Evolutionary conservation across 2,113 vertebrate genomes (phyloP).

Genomic region (Neolamprologus cancellatus): DNA sequence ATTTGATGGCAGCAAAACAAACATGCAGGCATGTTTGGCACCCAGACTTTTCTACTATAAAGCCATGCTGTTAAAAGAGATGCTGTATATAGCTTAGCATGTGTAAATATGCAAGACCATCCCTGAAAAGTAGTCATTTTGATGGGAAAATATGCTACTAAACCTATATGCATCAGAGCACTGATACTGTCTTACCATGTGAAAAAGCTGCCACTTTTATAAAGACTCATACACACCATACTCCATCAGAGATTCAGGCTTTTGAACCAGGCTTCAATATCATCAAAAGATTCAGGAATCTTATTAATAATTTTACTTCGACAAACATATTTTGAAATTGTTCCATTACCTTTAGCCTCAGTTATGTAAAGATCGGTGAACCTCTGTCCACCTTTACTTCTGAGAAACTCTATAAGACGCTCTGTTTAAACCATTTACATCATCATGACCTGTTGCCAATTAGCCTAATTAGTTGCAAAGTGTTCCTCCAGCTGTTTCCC

Average conservation of each 20-base stretch:
- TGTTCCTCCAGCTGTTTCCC: neutral
- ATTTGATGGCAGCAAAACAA: neutral
- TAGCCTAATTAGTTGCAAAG: neutral
- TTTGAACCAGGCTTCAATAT: neutral
- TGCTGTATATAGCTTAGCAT: neutral
- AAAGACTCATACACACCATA: neutral
- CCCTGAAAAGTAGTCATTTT: neutral
- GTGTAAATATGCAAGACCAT: neutral
- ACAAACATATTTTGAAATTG: too few relatives aligned
- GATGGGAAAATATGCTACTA: rapidly evolving
- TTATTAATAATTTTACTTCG: neutral
- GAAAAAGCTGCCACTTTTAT: neutral
- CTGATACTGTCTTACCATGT: neutral
- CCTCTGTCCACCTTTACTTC: neutral
- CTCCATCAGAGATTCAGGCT: neutral
- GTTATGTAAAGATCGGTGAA: neutral
- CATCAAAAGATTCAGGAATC: neutral
- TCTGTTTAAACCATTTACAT: neutral
- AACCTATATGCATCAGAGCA: neutral
- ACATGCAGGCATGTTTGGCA: neutral
- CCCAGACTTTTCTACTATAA: too few relatives aligned
- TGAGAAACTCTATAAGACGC: neutral
- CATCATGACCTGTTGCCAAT: neutral
- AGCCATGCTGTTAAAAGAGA: neutral
- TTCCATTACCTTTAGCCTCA: neutral